Evolutionary conservation across 2,797 vertebrate species (phyloP), one percentile per base, ranked within the genome.

Genomic region (Eospalax fontanierii): DNA sequence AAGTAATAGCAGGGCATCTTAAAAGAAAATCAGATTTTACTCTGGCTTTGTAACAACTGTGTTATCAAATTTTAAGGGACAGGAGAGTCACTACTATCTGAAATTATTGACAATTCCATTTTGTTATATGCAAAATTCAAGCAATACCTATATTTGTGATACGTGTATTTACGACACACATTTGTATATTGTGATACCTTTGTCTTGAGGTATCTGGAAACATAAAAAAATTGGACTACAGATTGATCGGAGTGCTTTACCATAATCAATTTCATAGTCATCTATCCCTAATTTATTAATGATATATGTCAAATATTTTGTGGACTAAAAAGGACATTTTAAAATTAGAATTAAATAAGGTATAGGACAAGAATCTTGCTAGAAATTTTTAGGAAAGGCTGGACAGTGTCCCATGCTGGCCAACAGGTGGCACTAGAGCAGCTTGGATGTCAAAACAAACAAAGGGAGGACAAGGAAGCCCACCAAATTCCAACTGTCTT

Each of bases 1-100:
- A 98, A 99, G 98, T 99, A 99, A 99, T 98, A 98, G 98, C 98
- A 98, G 99, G 99, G 98, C 99, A 99, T 99, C 16, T 73, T 75
- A 87, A 88, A 54, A 78, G 46, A 87, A 88, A 91, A 83, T 83
- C 74, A 59, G 21, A 76, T 43, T 91, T 63, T 65, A 40, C n/a
- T 54, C 4, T 78, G 4, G 19, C 71, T 78, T 89, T 85, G 19
- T 86, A 63, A 68, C 30, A 96, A 96, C 96, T 98, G 95, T 96
- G 94, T 97, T 94, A 79, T 93, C 40, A 82, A 46, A 54, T 38
- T 66, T 87, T 79, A 95, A 97, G 88, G 91, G 85, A 79, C 4
- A 24, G 59, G 43, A 8, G 61, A 81, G 6, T 94, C 4, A 94
- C 22, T 73, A 65, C 15, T 84, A 83, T 71, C 75, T 91, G 65